Conservation (phyloP, 2,888 invertebrate species). For the Sphaeridia pumilis region DNA sequence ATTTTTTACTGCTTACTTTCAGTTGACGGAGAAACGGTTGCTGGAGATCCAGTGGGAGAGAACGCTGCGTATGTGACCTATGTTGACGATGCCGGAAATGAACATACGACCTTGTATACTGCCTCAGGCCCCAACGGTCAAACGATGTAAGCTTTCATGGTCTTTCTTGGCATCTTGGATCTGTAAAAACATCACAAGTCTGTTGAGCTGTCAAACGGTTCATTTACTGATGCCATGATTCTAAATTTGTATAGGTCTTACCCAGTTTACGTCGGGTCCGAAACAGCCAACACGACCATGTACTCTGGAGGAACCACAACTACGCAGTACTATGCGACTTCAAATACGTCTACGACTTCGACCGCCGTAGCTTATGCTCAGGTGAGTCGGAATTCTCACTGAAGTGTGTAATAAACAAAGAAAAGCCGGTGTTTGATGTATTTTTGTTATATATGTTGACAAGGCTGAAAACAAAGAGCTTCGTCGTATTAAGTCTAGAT, state of each 20-base stretch:
- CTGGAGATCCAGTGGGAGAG: slow-evolving; percentile 36
- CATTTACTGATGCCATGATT: neutral
- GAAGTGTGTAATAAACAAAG: too few relatives aligned
- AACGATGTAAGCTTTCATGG: slow-evolving; percentile 44
- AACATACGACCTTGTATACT: slow-evolving; percentile 47
- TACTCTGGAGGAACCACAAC: slow-evolving; percentile 48
- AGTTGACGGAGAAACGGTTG: slow-evolving; percentile 37
- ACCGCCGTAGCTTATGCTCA: slow-evolving; percentile 54
- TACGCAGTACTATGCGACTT: slow-evolving; percentile 60
- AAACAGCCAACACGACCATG: slow-evolving; percentile 46
- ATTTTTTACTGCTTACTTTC: too few relatives aligned
- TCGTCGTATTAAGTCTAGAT: too few relatives aligned
- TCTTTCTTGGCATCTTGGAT: too few relatives aligned
- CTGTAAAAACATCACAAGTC: too few relatives aligned
- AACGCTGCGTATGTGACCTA: slow-evolving; percentile 53
- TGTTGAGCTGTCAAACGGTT: too few relatives aligned
- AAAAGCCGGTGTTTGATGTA: too few relatives aligned
- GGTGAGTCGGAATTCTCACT: slow-evolving; percentile 39
- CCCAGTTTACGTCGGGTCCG: slow-evolving; percentile 63
- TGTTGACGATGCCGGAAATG: slow-evolving; percentile 48
- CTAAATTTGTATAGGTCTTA: slow-evolving; percentile 38
- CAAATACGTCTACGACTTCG: slow-evolving; percentile 39
- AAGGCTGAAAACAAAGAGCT: too few relatives aligned
- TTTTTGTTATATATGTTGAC: too few relatives aligned
- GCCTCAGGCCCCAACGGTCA: slow-evolving; percentile 52